A percentile compares a stretch with the other conserved stretches of the same genome.
phyloP scores from a whole-genome alignment of 2,797 vertebrate genomes.

The Spizella passerina region DNA sequence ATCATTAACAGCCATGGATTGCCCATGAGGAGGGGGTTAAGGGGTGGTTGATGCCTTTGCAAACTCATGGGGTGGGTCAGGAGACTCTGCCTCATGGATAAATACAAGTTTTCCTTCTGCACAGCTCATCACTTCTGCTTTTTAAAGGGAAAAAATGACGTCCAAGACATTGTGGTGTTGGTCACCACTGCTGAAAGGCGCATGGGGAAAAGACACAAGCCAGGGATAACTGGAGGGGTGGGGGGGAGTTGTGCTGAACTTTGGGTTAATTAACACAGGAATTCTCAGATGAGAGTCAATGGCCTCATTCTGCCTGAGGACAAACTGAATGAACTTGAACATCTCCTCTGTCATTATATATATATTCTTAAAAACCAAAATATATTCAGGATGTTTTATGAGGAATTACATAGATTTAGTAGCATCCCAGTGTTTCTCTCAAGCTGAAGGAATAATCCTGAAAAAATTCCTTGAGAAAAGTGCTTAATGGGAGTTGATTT shows the following conservation, averaged over 20 bases:
- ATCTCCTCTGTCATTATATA: background rate
- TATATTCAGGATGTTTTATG: background rate
- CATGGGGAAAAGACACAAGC: background rate
- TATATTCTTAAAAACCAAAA: background rate
- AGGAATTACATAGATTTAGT: background rate
- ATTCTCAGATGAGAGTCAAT: background rate
- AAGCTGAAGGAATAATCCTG: background rate
- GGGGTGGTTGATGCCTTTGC: background rate
- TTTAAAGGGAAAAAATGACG: background rate
- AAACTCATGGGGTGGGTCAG: background rate
- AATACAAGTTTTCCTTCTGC: background rate
- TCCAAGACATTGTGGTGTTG: background rate
- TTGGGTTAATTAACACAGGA: background rate
- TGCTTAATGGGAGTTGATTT: background rate
- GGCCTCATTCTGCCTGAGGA: background rate
- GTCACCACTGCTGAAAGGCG: background rate
- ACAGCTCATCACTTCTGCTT: background rate
- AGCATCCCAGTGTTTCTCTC: background rate
- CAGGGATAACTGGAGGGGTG: background rate
- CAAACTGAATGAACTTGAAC: background rate
- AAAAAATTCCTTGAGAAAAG: background rate
- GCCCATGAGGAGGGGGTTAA: background rate
- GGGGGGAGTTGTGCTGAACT: no score
- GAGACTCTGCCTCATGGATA: background rate
- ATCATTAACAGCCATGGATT: background rate